Evolutionary conservation across 2,113 vertebrate genomes (phyloP).

Genomic region (Dipodomys stephensi): DNA sequence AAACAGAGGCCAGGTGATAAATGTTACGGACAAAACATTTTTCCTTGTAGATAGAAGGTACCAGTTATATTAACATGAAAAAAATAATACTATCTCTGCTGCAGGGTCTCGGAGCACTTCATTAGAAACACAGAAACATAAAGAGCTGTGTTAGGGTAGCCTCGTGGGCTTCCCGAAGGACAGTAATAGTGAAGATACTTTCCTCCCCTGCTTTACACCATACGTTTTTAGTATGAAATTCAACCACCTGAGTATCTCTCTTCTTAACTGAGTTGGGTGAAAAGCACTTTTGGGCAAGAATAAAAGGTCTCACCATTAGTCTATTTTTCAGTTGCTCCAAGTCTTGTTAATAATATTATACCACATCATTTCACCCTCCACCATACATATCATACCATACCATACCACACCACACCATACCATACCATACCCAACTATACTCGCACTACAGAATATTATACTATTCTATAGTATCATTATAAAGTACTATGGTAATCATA

Average conservation of each 20-base stretch:
- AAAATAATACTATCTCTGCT: not conserved
- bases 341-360: not conserved
- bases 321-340: not conserved
- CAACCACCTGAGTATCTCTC: not conserved
- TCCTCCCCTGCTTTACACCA: not conserved
- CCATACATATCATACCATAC: too few species aligned
- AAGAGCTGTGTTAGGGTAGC: not conserved
- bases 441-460: not conserved
- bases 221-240: not conserved
- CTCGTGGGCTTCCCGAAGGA: not conserved
- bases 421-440: too few species aligned
- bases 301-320: not conserved
- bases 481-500: not conserved
- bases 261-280: not conserved
- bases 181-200: rapidly evolving
- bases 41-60: constrained; percentile 45
- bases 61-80: constrained; percentile 41
- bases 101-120: constrained; percentile 49
- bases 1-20: constrained; percentile 28
- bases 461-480: not conserved
- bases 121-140: not conserved
- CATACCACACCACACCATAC: too few species aligned
- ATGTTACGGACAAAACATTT: constrained; percentile 34
- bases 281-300: not conserved
- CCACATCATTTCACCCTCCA: not conserved